Evolutionary conservation across 2,888 invertebrate genomes (phyloP), one percentile per base, ranked within the genome.

Genomic region (Dryadula phaetusa): DNA sequence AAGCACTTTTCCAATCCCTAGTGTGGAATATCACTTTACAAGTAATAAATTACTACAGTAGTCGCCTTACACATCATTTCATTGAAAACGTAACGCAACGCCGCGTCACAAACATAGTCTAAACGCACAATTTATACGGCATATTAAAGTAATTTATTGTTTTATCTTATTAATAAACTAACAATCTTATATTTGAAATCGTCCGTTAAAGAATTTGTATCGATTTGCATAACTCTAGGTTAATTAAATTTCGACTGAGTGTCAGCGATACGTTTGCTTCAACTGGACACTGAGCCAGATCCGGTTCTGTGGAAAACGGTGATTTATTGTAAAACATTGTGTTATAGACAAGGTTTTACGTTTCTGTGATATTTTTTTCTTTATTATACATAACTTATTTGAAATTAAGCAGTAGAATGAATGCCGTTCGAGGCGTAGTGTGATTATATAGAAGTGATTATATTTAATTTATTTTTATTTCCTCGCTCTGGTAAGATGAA

Each of bases 191-290:
- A 47, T 64, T 47, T 40, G 46, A 46, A 62, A 62, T 56, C 32
- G 46, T 40, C 56, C 28, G 46, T 56, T 56, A 56, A 64, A 46
- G 54, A 54, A 64, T 64, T 64, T 47, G 44, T 64, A 47, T 47
- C 14, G 18, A 64, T 64, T 64, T 56, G 46, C 54, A 64, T 64
- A 64, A 56, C 56, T 56, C 56, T 56, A 4, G 42, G 56, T 64
- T 64, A 64, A 64, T 64, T 54, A 64, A 64, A 47, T 46, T 16
- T 64, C n/a, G 46, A 47, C 56, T 25, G 40, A 22, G 25, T 37
- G 32, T 64, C 34, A 25, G 56, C 56, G 47, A 56, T 64, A 56
- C 56, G 56, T 47, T 64, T 46, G 6, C 28, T 3, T 28, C 28
- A 28, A 28, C 3, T 28, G 6, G 28, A 28, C 12, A 37, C 12